These are phyloP conservation scores for Falco columbarius DNA, from an alignment of 2,797 vertebrate genomes.

Conservation along the genomic window DNA sequence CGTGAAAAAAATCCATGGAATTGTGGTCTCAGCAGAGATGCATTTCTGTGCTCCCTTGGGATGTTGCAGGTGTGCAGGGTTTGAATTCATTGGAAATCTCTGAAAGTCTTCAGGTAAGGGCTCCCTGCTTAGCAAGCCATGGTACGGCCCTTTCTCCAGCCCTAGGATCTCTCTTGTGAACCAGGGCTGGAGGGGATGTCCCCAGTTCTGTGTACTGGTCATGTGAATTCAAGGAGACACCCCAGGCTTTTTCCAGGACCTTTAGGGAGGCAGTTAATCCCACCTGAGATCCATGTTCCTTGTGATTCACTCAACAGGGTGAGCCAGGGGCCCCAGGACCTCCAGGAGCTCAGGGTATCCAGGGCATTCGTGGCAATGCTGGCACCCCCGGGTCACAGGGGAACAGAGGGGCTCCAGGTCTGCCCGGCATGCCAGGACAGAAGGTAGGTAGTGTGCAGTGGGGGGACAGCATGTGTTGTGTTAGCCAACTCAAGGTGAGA, in stretches of 20 bases:
- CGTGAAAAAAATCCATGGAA: neutral
- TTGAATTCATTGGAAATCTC: neutral
- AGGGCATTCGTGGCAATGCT: conserved; percentile 85
- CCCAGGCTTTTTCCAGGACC: neutral
- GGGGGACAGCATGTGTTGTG: neutral
- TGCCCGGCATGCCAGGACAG: conserved; percentile 79
- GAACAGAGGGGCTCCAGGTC: conserved; percentile 78
- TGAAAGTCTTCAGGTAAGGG: neutral
- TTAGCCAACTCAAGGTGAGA: neutral
- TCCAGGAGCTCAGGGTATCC: conserved; percentile 87
- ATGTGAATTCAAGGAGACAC: neutral
- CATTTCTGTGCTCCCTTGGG: neutral
- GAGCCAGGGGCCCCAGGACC: conserved; percentile 85
- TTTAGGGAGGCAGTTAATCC: neutral
- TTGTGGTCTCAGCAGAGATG: neutral
- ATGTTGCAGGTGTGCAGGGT: neutral
- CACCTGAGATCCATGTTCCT: neutral
- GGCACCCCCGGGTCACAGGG: conserved; percentile 84
- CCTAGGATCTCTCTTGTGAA: neutral
- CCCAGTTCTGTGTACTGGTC: accelerated
- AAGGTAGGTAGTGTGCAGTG: conserved; percentile 69
- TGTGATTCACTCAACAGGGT: conserved; percentile 74
- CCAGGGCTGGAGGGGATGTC: accelerated
- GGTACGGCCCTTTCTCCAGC: neutral
- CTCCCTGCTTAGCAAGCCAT: neutral